Conservation (phyloP, 2,888 invertebrate species). For the Urechis unicinctus region DNA sequence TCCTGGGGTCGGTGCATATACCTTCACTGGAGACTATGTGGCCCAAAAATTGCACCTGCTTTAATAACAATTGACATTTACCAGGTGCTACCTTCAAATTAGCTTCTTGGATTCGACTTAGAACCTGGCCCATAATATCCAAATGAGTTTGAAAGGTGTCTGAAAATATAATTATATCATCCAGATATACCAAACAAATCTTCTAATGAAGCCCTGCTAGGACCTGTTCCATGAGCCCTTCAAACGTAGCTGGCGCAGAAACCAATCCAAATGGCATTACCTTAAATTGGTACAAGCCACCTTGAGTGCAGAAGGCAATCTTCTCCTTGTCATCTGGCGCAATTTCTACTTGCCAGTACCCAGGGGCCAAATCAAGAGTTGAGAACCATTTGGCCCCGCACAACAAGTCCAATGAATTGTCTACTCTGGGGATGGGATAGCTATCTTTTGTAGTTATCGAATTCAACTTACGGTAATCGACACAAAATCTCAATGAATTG, state of each 20-base stretch:
- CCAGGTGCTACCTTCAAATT: neutral
- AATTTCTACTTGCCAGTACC: constrained; percentile 26
- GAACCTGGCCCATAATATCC: neutral
- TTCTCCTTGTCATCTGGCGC: constrained; percentile 1
- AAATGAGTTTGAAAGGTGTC: constrained; percentile 1
- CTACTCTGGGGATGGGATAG: constrained; percentile 16
- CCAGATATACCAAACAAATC: constrained; percentile 7
- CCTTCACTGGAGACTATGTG: neutral
- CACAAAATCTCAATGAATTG: constrained; percentile 13
- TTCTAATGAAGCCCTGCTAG: neutral
- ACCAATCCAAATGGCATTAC: constrained; percentile 6
- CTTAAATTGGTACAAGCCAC: constrained; percentile 6
- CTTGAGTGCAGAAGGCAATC: constrained; percentile 10
- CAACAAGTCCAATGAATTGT: constrained; percentile 15
- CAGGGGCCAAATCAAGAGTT: constrained; percentile 19
- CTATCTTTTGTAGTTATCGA: constrained; percentile 15
- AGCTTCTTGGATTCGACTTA: neutral
- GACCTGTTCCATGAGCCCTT: constrained; percentile 5
- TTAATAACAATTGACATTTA: constrained; percentile 6
- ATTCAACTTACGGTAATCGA: constrained; percentile 19
- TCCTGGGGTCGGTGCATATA: neutral
- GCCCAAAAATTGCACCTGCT: neutral
- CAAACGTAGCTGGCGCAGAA: constrained; percentile 7
- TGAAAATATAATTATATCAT: constrained; percentile 9
- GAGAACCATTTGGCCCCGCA: constrained; percentile 19